Percentiles rank a stretch among this genome's conserved stretches.
Conservation (phyloP, 2,888 invertebrate species). For the Harpagoxenus sublaevis region DNA sequence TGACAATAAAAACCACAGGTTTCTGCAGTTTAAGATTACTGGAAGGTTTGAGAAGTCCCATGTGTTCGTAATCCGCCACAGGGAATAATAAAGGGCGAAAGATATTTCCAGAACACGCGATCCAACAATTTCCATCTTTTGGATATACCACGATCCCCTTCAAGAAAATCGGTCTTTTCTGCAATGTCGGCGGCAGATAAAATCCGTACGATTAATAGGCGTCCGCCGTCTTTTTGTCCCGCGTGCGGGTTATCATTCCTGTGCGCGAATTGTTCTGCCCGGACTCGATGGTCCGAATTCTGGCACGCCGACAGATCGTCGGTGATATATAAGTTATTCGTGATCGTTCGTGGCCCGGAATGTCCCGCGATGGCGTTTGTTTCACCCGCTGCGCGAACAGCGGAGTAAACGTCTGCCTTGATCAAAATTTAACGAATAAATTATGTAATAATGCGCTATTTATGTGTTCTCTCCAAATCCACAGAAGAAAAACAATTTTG, state of each 20-base stretch:
- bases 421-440: no score
- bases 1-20: neutral
- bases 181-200: conserved; percentile 74
- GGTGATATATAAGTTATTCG: conserved; percentile 50
- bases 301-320: conserved; percentile 40
- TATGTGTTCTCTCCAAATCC: no score
- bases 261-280: conserved; percentile 47
- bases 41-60: neutral
- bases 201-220: conserved; percentile 78
- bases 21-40: neutral
- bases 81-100: neutral
- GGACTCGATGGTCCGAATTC: conserved; percentile 42
- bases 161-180: conserved; percentile 41
- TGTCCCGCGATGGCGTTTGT: conserved; percentile 3
- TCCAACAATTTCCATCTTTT: conserved; percentile 50
- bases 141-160: conserved; percentile 46
- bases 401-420: neutral
- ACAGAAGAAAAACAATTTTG: no score
- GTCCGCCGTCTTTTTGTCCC: conserved; percentile 54
- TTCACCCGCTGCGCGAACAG: conserved; percentile 7
- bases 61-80: neutral
- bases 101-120: conserved; percentile 19
- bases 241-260: conserved; percentile 53
- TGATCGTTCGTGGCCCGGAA: conserved; percentile 30
- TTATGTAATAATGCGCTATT: no score